Conservation (phyloP, 2,888 invertebrate genomes). For the Eupeodes luniger region DNA sequence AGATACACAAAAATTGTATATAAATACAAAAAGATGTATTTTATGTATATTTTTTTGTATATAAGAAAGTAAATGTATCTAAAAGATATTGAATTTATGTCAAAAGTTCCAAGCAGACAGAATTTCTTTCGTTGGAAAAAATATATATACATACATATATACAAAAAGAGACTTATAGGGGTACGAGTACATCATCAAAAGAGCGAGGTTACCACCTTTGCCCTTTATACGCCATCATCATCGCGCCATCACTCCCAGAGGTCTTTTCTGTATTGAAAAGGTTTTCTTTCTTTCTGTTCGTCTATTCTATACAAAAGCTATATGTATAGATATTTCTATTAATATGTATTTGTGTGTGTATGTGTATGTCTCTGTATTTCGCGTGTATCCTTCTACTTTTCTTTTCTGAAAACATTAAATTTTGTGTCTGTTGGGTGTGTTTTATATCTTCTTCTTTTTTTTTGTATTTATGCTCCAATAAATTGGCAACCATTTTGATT, state of each 20-base stretch:
- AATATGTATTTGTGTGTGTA: background rate
- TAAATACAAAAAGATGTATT: background rate
- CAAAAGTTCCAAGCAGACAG: constrained; percentile 51
- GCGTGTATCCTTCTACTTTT: constrained; percentile 29
- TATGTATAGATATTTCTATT: background rate
- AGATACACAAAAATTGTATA: background rate
- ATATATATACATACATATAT: background rate
- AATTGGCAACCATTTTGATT: constrained; percentile 48
- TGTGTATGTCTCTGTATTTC: background rate
- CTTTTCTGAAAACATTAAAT: constrained; percentile 21
- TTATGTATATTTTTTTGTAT: background rate
- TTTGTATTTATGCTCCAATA: constrained; percentile 32
- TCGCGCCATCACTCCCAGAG: background rate
- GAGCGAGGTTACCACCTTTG: background rate
- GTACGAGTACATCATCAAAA: background rate
- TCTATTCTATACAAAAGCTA: background rate
- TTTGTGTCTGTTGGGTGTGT: constrained; percentile 28
- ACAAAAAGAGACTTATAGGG: no score
- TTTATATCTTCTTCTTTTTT: constrained; percentile 19
- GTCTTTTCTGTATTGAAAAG: constrained; percentile 21
- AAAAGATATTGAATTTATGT: constrained; percentile 17
- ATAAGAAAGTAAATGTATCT: constrained; percentile 5
- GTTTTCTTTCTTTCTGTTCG: constrained; percentile 1
- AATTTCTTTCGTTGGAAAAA: constrained; percentile 23
- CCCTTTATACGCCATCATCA: background rate